These are phyloP conservation scores for Montifringilla adamsi DNA, from an alignment of 2,113 vertebrate genomes.

Conservation along the genomic window DNA sequence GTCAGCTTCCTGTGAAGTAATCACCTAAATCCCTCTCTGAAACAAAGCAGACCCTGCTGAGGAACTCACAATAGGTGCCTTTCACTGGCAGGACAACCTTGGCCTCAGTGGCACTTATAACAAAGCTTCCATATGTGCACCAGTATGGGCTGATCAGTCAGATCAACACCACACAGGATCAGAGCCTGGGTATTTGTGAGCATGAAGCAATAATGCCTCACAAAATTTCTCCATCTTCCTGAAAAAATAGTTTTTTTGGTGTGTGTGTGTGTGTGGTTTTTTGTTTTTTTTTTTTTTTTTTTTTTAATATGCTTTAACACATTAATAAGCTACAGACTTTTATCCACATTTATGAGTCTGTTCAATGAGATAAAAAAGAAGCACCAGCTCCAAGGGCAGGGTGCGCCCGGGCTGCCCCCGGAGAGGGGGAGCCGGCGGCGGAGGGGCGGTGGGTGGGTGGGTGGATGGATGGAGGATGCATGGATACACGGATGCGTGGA, in stretches of 20 bases:
- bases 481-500: neutral
- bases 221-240: neutral
- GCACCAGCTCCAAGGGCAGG: no score
- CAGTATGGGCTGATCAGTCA: slow-evolving; percentile 25
- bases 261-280: no score
- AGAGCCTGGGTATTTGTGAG: neutral
- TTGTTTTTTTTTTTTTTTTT: no score
- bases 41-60: slow-evolving; percentile 48
- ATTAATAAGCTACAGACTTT: no score
- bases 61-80: slow-evolving; percentile 59
- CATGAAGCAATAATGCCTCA: neutral
- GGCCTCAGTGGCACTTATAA: neutral
- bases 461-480: neutral
- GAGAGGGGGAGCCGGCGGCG: neutral
- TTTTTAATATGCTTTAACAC: no score
- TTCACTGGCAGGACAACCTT: slow-evolving; percentile 45
- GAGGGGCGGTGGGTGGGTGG: neutral
- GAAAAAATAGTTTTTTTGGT: neutral
- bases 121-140: slow-evolving; percentile 66
- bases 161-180: neutral
- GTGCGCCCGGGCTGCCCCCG: neutral
- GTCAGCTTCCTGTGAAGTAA: slow-evolving; percentile 50
- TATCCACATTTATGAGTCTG: no score
- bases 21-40: slow-evolving; percentile 30
- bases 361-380: no score